These are phyloP conservation scores for Lucifuga dentata DNA, from an alignment of 2,113 vertebrate species.

Conservation along the genomic window DNA sequence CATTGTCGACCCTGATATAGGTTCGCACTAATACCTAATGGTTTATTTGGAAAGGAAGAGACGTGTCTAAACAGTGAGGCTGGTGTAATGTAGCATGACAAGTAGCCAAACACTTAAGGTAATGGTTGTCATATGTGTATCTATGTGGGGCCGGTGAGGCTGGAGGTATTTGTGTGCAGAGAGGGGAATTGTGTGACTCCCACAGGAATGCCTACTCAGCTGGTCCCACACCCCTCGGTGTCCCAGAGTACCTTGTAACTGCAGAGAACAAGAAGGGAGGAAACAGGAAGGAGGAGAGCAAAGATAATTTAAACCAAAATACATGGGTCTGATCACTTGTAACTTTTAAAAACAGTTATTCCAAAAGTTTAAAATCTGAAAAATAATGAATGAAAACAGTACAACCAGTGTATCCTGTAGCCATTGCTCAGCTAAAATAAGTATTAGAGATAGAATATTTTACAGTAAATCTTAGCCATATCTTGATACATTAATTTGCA, in stretches of 20 bases:
- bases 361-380: slow-evolving; percentile 24
- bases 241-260: slow-evolving; percentile 21
- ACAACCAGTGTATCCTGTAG: too few species aligned
- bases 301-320: slow-evolving; percentile 51
- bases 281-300: slow-evolving; percentile 27
- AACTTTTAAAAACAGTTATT: neutral
- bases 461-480: too few species aligned
- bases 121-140: slow-evolving; percentile 76
- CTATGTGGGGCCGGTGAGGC: slow-evolving; percentile 32
- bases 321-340: slow-evolving; percentile 28
- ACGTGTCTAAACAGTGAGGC: slow-evolving; percentile 41
- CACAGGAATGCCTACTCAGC: slow-evolving; percentile 78
- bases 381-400: too few species aligned
- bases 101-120: slow-evolving; percentile 71
- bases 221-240: slow-evolving; percentile 50
- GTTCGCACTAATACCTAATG: slow-evolving; percentile 28
- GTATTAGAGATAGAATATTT: too few species aligned
- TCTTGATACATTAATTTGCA: too few species aligned
- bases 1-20: slow-evolving; percentile 19
- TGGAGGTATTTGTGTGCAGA: slow-evolving; percentile 50
- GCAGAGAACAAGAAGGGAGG: slow-evolving; percentile 42
- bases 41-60: slow-evolving; percentile 43
- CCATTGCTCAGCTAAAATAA: too few species aligned
- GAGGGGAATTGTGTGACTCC: slow-evolving; percentile 56
- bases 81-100: slow-evolving; percentile 69